Base-by-base conservation (phyloP, 2,797 vertebrate species). In the Benthosema pterotum region DNA sequence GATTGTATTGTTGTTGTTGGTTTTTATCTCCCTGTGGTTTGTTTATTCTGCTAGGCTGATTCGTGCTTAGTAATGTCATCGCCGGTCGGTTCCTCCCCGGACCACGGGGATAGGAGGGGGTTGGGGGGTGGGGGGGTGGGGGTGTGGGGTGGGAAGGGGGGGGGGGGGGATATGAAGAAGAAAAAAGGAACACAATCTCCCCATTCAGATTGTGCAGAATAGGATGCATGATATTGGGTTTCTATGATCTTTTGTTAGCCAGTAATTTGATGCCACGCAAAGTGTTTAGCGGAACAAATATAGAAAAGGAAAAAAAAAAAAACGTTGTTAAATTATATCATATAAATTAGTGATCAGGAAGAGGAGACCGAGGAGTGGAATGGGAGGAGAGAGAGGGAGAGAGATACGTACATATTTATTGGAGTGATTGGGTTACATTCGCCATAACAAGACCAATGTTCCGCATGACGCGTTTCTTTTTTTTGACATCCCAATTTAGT, bases 1-100 rank as follows among this genome's bases (percentile, higher is more conserved):
- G 83, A 87, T 87, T 83, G 80, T 68, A 79, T 86, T 87, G 87
- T 87, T 88, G 85, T 83, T 22, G 22, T 22, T 25, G 3, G 3
- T 25, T 25, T 25, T 84, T 76, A 78, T 74, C 75, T 78, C 53
- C 74, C 28, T 69, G 3, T 56, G 77, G 85, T 86, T 82, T 83
- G 84, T 89, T 84, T 88, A 82, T 87, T 87, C 82, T 83, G 69
- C 74, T 67, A 13, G 82, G 78, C 74, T 84, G 86, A 87, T 82
- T 87, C 85, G 83, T 89, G 87, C 88, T 86, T 76, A 82, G 83
- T 89, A 89, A 89, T 88, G 84, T 89, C 85, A 88, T 71, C n/a
- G n/a, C n/a, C n/a, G n/a, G n/a, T n/a, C 78, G 57, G 47, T 62
- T 69, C 77, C 71, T 78, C 71, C 59, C 76, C 67, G 72, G 82